These are phyloP conservation scores for Yponomeuta cagnagella DNA, from an alignment of 2,888 invertebrate genomes.

Conservation along the genomic window DNA sequence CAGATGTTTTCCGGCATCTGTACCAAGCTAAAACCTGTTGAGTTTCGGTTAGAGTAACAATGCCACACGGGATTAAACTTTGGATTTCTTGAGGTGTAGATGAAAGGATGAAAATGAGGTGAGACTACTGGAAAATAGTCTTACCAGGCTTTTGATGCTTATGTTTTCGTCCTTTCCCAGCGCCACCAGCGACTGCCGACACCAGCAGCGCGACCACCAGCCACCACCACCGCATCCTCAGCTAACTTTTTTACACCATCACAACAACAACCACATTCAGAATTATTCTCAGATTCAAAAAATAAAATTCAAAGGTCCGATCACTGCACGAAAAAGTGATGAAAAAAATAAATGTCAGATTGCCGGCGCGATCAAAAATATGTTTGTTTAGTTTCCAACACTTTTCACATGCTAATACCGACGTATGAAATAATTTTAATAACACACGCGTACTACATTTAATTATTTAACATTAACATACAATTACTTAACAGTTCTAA, in stretches of 20 bases:
- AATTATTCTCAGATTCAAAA: conserved; percentile 24
- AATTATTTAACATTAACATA: too few relatives aligned
- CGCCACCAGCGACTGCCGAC: conserved; percentile 44
- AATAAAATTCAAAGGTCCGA: neutral
- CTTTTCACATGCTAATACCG: too few relatives aligned
- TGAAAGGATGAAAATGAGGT: too few relatives aligned
- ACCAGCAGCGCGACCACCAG: conserved; percentile 41
- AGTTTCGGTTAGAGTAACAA: too few relatives aligned
- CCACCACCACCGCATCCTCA: conserved; percentile 49
- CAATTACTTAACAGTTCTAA: too few relatives aligned
- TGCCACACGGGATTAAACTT: too few relatives aligned
- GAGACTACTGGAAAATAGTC: conserved; percentile 16
- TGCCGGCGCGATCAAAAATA: neutral
- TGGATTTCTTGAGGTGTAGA: too few relatives aligned
- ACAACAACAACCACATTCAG: conserved; percentile 20
- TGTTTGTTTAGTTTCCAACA: too few relatives aligned
- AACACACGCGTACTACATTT: too few relatives aligned
- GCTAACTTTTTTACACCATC: conserved; percentile 40
- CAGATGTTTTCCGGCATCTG: too few relatives aligned
- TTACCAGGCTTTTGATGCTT: conserved; percentile 63
- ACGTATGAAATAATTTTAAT: too few relatives aligned
- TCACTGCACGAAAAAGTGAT: neutral
- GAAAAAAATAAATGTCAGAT: neutral
- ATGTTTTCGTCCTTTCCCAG: conserved; percentile 56
- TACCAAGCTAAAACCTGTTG: too few relatives aligned